Evolutionary conservation across 1,140 invertebrate species (phyloP), one percentile per base, ranked within the genome.

Genomic region (Ruditapes philippinarum): DNA sequence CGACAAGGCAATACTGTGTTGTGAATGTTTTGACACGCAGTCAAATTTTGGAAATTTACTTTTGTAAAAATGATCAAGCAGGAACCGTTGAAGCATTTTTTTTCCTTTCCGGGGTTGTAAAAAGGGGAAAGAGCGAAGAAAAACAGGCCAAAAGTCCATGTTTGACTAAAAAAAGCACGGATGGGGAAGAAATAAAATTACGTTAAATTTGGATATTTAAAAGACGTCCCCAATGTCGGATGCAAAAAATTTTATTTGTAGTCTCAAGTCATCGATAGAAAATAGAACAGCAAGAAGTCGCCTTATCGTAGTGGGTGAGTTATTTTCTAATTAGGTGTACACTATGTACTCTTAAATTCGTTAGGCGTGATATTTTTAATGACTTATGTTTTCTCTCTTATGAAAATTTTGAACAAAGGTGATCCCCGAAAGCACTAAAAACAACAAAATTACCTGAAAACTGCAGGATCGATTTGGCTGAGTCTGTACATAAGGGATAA

Each of bases 181-280:
- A 62, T 11, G 82, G 68, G 84, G 74, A 57, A 42, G 54, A 65
- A n/a, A n/a, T n/a, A 54, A 87, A 54, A 57, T 87, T 9, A 79
- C 33, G n/a, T n/a, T n/a, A n/a, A 19, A 5, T 87, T 2, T 25
- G 60, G n/a, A 31, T 87, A 17, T 33, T 65, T 87, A 22, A 33
- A 78, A 19, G 49, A 79, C n/a, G 31, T 78, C 25, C n/a, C n/a
- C 84, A 87, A 54, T 87, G 84, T 38, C 60, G 38, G 84, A 87
- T 60, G 84, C 49, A 12, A 42, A 79, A 22, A 87, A 51, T 3
- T 87, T 19, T 49, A 28, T 49, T 25, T 87, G 84, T 28, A 60
- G n/a, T 36, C 40, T 79, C 1, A 65, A 54, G 22, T 74, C 82
- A 17, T 17, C 19, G 11, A 49, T 70, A 36, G 14, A 45, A 31